Base-by-base conservation (phyloP, 2,888 invertebrate genomes). In the Rugalucina vietnamica region DNA sequence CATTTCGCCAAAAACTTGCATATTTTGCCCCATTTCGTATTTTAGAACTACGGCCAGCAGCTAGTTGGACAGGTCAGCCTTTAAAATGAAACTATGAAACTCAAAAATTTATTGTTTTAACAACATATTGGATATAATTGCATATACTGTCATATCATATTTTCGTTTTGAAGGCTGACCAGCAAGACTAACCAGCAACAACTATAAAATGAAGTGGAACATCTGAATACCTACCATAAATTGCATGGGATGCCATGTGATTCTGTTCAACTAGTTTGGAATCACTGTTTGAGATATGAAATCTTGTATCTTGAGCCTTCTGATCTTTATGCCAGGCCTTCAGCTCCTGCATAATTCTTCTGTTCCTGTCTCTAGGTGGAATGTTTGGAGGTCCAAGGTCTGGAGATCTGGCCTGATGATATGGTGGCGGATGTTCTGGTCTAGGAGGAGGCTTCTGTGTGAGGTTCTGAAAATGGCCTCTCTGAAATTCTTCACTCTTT, bases 281-380 rank as follows among this genome's bases (percentile, higher is more conserved):
- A 82, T 90, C 90, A 85, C 88, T 88, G 57, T 81, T 79, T n/a
- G 81, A 71, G 12, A 81, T 71, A 54, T 73, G 82, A 60, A 88
- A 75, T 29, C 71, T 74, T 27, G 73, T 24, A 36, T 70, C 71
- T 21, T 69, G 57, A 18, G 49, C 74, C 21, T 84, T 81, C 70
- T 90, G 82, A 75, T 91, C 90, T 79, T 84, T 82, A 76, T 93
- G 93, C 93, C 93, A 93, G 77, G 89, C 91, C 81, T 92, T 93
- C 49, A 91, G 76, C 75, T 91, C 93, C 77, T 85, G 88, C 76
- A 91, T 89, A 50, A 90, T 90, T 10, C 79, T 88, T 79, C 90
- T 88, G 60, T 89, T 89, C 49, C 83, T 83, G 70, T 91, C 91
- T 73, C 92, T 85, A 8, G 93, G 93, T 12, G 93, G 93, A 70